Conservation (phyloP, 2,888 invertebrate genomes). For the Ditula angustiorana region DNA sequence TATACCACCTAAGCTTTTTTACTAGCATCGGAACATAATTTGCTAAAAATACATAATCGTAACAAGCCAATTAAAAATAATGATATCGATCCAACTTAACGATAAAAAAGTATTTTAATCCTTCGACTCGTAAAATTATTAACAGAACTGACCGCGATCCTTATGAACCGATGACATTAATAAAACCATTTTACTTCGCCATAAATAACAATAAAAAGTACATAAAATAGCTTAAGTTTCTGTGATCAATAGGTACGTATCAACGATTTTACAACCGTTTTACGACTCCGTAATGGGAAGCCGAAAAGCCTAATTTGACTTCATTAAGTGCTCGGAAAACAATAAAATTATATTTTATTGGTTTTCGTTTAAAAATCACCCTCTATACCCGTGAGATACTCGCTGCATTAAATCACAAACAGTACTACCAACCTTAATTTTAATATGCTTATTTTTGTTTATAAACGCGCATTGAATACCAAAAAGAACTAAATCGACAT, state of each 20-base stretch:
- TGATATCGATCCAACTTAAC: slow-evolving; percentile 26
- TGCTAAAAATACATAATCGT: slow-evolving; percentile 1
- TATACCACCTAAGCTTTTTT: neutral
- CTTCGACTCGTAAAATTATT: slow-evolving; percentile 44
- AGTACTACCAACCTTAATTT: slow-evolving; percentile 5
- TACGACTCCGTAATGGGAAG: slow-evolving; percentile 73
- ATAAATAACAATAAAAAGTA: slow-evolving; percentile 84
- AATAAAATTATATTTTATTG: slow-evolving; percentile 77
- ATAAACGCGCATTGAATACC: neutral
- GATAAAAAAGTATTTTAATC: slow-evolving; percentile 23
- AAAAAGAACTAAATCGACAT: neutral
- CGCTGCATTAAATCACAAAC: slow-evolving; percentile 9
- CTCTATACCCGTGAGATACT: slow-evolving; percentile 20
- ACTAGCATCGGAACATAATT: neutral
- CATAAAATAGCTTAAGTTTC: slow-evolving; percentile 81
- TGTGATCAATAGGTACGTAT: slow-evolving; percentile 69
- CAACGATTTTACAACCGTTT: slow-evolving; percentile 77
- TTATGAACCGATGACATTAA: slow-evolving; percentile 74
- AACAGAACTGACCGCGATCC: slow-evolving; percentile 52
- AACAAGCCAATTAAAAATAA: slow-evolving; percentile 11
- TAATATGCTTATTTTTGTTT: slow-evolving; percentile 12
- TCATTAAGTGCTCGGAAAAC: slow-evolving; percentile 77
- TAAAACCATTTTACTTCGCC: slow-evolving; percentile 76
- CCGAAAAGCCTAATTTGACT: slow-evolving; percentile 80
- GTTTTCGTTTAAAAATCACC: slow-evolving; percentile 48